Evolutionary conservation across 2,113 vertebrate genomes (phyloP).

Genomic region (Dicerorhinus sumatrensis): DNA sequence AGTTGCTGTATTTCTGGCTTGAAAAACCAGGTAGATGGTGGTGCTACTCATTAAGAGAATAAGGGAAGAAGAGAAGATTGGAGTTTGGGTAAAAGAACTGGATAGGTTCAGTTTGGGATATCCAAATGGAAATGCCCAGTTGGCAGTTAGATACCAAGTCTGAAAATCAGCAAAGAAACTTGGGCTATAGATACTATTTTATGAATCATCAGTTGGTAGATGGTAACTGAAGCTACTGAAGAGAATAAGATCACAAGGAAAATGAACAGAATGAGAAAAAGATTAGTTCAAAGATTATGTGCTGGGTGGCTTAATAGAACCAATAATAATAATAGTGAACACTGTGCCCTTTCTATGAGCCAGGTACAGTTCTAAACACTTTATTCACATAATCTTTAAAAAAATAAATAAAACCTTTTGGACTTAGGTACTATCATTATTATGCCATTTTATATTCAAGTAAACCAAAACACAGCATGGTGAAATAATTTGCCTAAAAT

Average conservation of each 20-base stretch:
- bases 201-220: background rate
- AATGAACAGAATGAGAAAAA: background rate
- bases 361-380: background rate
- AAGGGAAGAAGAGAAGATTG: background rate
- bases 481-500: background rate
- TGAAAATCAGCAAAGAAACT: background rate
- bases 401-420: background rate
- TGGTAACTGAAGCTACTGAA: background rate
- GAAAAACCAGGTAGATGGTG: background rate
- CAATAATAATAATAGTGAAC: background rate
- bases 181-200: background rate
- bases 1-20: background rate
- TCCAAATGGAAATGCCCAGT: background rate
- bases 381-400: background rate
- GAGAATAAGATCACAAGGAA: background rate
- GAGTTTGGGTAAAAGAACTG: background rate
- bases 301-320: background rate
- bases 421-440: background rate
- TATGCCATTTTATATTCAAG: background rate
- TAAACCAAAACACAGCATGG: background rate
- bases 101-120: background rate
- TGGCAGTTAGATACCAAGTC: background rate
- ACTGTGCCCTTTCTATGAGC: background rate
- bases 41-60: background rate
- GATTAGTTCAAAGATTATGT: background rate